These are phyloP conservation scores for Subanguina moxae DNA, from an alignment of 1,140 invertebrate species.

Conservation along the genomic window DNA sequence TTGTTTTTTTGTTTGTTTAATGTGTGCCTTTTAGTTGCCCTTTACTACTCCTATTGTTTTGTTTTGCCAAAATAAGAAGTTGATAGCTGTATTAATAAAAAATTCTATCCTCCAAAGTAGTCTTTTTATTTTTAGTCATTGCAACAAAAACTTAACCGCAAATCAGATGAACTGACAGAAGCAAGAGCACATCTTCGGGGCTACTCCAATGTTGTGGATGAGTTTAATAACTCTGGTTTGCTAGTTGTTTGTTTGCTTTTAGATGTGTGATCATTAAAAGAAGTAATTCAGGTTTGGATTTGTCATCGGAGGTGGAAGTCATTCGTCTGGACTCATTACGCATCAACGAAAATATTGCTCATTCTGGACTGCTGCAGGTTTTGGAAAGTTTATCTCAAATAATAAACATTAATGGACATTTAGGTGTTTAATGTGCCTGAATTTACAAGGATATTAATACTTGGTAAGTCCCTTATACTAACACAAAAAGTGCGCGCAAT, in stretches of 20 bases:
- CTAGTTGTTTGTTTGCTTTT: too few species aligned
- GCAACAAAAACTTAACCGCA: conserved; percentile 46
- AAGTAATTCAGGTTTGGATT: background rate
- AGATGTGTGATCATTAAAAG: background rate
- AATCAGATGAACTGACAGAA: conserved; percentile 47
- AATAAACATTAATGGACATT: background rate
- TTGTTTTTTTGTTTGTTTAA: too few species aligned
- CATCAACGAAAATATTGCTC: background rate
- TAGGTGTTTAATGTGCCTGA: conserved; percentile 53
- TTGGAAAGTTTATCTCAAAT: too few species aligned
- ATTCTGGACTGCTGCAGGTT: conserved; percentile 1
- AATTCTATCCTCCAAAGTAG: too few species aligned
- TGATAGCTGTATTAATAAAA: too few species aligned
- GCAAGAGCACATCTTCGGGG: conserved; percentile 48
- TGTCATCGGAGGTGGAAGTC: conserved; percentile 1
- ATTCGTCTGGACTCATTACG: conserved; percentile 25
- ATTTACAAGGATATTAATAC: conserved; percentile 47
- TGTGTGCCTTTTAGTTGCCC: too few species aligned
- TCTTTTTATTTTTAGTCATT: conserved; percentile 34
- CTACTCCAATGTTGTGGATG: conserved; percentile 25
- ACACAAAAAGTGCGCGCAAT: too few species aligned
- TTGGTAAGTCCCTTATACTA: conserved; percentile 22
- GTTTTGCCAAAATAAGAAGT: too few species aligned
- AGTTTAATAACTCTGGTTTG: background rate
- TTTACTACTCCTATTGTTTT: too few species aligned